A percentile compares a stretch with the other conserved stretches of the same genome.
Conservation (phyloP, 2,797 vertebrate genomes). For the Silurus aristotelis region DNA sequence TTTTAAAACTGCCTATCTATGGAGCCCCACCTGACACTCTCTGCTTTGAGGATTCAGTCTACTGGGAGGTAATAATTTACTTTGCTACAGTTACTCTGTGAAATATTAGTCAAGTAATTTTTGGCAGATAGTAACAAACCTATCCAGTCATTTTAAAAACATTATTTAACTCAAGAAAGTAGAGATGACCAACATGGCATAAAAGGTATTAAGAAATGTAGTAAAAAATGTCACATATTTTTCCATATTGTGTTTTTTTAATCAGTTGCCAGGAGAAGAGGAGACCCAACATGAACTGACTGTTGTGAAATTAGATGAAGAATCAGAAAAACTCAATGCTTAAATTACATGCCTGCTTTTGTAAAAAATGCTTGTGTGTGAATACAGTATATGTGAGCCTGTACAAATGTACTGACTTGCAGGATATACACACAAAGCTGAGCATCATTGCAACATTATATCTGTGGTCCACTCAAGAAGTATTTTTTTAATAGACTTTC, state of each 20-base stretch:
- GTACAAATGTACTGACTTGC: constrained; percentile 4
- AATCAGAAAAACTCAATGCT: constrained; percentile 68
- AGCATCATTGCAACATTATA: background rate
- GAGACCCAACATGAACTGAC: constrained; percentile 58
- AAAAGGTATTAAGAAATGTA: background rate
- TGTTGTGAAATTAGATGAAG: constrained; percentile 60
- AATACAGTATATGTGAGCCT: background rate
- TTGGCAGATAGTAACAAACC: background rate
- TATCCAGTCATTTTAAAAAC: background rate
- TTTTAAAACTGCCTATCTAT: constrained; percentile 76
- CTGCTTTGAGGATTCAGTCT: constrained; percentile 76
- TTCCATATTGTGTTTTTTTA: background rate
- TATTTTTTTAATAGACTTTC: constrained; percentile 21
- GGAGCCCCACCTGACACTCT: constrained; percentile 70
- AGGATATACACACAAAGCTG: background rate
- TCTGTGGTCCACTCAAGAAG: constrained; percentile 13
- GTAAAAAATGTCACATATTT: background rate
- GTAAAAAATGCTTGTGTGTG: background rate
- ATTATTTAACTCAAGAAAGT: background rate
- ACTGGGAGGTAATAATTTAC: constrained; percentile 81
- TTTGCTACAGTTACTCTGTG: background rate
- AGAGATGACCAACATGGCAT: background rate
- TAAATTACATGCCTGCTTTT: constrained; percentile 38
- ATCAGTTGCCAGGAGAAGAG: constrained; percentile 73
- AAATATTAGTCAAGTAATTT: background rate